Evolutionary conservation across 2,888 invertebrate species (phyloP).

Genomic region (Conchocele bisecta): DNA sequence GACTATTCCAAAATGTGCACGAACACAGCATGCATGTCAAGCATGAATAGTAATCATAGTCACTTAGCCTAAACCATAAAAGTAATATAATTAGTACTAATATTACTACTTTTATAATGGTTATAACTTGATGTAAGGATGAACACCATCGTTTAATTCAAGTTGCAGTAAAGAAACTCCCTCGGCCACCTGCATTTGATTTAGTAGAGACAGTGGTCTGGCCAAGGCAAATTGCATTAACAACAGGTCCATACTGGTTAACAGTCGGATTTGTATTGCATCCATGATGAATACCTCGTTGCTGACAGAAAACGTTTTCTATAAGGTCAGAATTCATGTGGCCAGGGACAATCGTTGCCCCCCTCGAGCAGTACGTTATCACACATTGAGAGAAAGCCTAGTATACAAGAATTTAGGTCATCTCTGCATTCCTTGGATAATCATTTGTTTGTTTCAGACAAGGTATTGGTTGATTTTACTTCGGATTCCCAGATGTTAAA

Average conservation of each 20-base stretch:
- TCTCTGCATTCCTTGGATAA: conserved; percentile 36
- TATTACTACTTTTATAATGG: too few species aligned
- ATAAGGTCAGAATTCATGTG: conserved; percentile 44
- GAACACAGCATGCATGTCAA: too few species aligned
- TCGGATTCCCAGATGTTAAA: too few species aligned
- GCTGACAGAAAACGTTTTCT: conserved; percentile 49
- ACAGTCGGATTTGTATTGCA: conserved; percentile 51
- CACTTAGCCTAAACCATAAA: too few species aligned
- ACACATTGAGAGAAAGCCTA: conserved; percentile 44
- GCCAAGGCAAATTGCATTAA: conserved; percentile 48
- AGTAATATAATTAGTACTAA: too few species aligned
- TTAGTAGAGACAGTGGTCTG: conserved; percentile 31
- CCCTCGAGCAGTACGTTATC: conserved; percentile 15
- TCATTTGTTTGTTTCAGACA: conserved; percentile 13
- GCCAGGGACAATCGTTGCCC: conserved; percentile 40
- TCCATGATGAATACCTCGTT: conserved; percentile 54
- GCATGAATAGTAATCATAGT: too few species aligned
- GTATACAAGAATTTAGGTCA: conserved; percentile 45
- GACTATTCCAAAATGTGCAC: too few species aligned
- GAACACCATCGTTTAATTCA: too few species aligned
- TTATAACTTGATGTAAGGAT: too few species aligned
- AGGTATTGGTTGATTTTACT: too few species aligned
- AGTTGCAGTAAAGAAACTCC: too few species aligned
- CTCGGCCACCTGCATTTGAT: neutral
- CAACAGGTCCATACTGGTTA: conserved; percentile 50